Conservation (phyloP, 2,797 vertebrate genomes). For the Chiloscyllium punctatum region DNA sequence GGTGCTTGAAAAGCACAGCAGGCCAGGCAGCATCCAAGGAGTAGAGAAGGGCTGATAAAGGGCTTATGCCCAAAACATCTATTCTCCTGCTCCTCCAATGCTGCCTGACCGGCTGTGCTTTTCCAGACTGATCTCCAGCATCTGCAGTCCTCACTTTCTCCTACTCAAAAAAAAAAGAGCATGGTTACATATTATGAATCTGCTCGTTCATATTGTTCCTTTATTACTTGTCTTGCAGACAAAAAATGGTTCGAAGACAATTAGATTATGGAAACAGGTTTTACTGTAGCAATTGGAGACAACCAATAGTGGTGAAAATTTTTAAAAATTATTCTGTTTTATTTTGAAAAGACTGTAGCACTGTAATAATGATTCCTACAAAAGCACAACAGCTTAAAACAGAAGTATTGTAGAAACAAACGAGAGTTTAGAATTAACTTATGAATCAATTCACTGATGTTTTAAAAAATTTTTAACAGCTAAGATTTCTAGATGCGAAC, state of each 20-base stretch:
- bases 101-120: no score
- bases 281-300: background rate
- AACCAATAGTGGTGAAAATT: background rate
- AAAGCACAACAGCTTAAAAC: background rate
- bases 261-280: background rate
- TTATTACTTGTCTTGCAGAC: background rate
- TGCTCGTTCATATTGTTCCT: background rate
- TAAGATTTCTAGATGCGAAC: background rate
- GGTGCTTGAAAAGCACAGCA: no score
- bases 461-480: background rate
- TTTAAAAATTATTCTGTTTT: background rate
- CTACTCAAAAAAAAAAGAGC: background rate
- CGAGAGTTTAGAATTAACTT: background rate
- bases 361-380: background rate
- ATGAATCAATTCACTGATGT: background rate
- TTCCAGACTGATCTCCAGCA: no score
- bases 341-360: background rate
- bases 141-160: no score
- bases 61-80: no score
- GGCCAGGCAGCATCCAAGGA: no score
- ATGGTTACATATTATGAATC: background rate
- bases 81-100: no score
- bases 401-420: background rate
- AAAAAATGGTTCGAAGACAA: background rate
- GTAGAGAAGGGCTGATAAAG: no score